Evolutionary conservation across 2,797 vertebrate species (phyloP).

Genomic region (Mus minutoides): DNA sequence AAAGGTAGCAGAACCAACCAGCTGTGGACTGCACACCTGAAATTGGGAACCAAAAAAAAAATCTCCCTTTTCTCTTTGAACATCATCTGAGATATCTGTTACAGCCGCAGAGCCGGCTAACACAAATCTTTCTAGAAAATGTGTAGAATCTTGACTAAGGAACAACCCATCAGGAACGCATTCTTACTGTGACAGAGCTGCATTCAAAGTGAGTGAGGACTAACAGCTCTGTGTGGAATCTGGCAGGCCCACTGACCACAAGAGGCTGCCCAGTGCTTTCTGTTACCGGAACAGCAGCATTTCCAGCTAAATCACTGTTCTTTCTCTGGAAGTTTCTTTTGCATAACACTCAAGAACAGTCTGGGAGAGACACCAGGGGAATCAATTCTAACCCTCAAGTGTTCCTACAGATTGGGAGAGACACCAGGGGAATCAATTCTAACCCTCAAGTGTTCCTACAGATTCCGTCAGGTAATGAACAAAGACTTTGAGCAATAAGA

Average conservation of each 20-base stretch:
- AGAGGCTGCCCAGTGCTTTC: not conserved
- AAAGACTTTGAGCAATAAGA: not conserved
- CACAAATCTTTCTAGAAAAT: conserved; percentile 16
- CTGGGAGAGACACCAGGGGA: not conserved
- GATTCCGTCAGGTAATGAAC: not conserved
- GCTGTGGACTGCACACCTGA: not conserved
- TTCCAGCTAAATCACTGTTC: conserved; percentile 34
- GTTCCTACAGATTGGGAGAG: not conserved
- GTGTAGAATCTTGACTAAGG: not conserved
- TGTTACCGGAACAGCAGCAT: not conserved
- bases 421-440: not conserved
- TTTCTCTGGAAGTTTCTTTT: not conserved
- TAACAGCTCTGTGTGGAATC: conserved; percentile 39
- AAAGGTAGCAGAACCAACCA: not conserved
- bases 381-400: not conserved
- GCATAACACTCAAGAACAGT: not conserved
- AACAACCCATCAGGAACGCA: not conserved
- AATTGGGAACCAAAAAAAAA: not conserved
- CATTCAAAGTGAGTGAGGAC: not conserved
- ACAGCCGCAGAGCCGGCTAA: not conserved
- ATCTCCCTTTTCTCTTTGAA: not conserved
- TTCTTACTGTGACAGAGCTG: not conserved
- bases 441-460: not conserved
- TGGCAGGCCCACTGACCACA: conserved; percentile 24
- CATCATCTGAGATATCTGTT: not conserved